These are phyloP conservation scores for Sebastes variabilis DNA, from an alignment of 2,797 vertebrate species.

Conservation along the genomic window DNA sequence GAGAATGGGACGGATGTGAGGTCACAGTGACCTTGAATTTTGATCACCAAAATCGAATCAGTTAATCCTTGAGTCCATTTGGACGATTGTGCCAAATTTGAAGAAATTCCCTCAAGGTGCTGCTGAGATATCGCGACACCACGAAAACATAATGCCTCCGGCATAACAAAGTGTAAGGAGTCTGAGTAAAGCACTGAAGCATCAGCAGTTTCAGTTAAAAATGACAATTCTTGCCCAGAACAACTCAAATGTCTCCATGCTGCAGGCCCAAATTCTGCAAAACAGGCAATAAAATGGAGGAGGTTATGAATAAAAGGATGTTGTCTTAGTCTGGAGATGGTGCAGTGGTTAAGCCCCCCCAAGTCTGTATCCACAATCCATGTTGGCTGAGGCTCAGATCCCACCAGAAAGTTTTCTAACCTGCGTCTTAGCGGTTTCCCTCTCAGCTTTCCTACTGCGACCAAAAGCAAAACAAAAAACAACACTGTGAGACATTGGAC, in stretches of 20 bases:
- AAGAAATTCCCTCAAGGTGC: too few relatives aligned
- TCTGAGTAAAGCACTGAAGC: not conserved
- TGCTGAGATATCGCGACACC: too few relatives aligned
- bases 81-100: too few relatives aligned
- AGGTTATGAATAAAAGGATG: slow-evolving; percentile 51
- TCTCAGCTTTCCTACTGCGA: slow-evolving; percentile 23
- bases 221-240: slow-evolving; percentile 4
- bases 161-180: not conserved
- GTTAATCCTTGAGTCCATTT: too few relatives aligned
- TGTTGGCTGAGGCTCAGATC: slow-evolving; percentile 37
- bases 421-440: slow-evolving; percentile 34
- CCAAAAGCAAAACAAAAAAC: slow-evolving; percentile 16
- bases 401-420: slow-evolving; percentile 50
- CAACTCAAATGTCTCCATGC: not conserved
- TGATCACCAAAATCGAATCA: too few relatives aligned
- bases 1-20: too few relatives aligned
- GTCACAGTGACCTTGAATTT: too few relatives aligned
- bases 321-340: slow-evolving; percentile 57
- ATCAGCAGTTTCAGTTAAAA: not conserved
- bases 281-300: slow-evolving; percentile 13
- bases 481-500: slow-evolving; percentile 9
- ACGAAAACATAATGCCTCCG: too few relatives aligned
- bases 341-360: slow-evolving; percentile 8
- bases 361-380: slow-evolving; percentile 47
- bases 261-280: not conserved